Evolutionary conservation across 2,888 invertebrate species (phyloP), one percentile per base, ranked within the genome.

Genomic region (Trimorus sp.): DNA sequence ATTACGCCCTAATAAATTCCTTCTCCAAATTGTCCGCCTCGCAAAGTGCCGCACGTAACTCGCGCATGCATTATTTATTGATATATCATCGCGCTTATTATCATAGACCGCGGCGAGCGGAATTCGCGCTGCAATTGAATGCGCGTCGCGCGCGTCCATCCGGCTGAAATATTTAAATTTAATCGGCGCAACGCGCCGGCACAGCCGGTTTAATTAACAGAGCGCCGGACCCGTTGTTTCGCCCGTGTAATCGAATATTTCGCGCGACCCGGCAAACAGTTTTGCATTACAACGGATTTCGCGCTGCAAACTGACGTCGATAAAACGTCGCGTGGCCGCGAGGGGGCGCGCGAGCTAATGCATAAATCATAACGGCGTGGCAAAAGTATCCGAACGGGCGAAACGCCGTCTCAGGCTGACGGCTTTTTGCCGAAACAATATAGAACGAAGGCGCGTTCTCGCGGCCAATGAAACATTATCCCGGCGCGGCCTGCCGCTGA

Each of bases 351-450:
- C 58, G 40, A 63, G 56, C 54, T 49, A 49, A 63, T 76, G 51
- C 75, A 59, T 68, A 75, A 75, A 68, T 62, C 68, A 58, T 59
- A 58, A 63, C 38, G 14, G 9, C 26, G 54, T 65, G 56, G 15
- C 56, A 49, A 68, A 68, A 71, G 63, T 53, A 59, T 66, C 38
- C 16, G 48, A 73, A 58, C 38, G 60, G 58, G 54, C 63, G 62
- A 71, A 65, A 71, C 51, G 65, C 26, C 48, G 66, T 66, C 70
- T 66, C 58, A 60, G 12, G 49, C 42, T 66, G 65, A 62, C 65
- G 59, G 60, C 12, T 73, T 79, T 73, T 68, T 68, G 60, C 71
- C 48, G 48, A 53, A 74, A 79, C 73, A 56, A 69, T 74, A 70
- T 79, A 74, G 62, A 69, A 37, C 45, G 75, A n/a, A n/a, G n/a